Conservation (phyloP, 1,140 invertebrate genomes). For the Tetranychus cinnabarinus region DNA sequence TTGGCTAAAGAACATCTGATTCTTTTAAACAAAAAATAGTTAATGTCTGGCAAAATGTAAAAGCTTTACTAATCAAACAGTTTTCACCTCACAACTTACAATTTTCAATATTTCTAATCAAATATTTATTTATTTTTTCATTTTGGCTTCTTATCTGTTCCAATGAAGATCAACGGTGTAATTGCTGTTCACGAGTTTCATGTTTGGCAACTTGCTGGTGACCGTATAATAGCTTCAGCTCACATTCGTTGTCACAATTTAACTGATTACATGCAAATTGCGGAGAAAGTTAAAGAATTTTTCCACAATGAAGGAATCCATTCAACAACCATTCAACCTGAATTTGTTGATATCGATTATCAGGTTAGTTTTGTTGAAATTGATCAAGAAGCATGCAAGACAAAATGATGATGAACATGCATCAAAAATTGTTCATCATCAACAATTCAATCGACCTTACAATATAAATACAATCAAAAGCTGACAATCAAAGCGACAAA, state of each 20-base stretch:
- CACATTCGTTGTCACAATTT: constrained; percentile 28
- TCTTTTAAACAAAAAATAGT: too few species aligned
- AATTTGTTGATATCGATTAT: constrained; percentile 20
- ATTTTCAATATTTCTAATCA: too few species aligned
- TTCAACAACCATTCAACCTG: constrained; percentile 33
- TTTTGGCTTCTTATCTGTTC: too few species aligned
- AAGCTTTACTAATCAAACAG: too few species aligned
- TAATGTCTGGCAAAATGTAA: too few species aligned
- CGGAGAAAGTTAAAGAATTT: constrained; percentile 65
- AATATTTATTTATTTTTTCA: too few species aligned
- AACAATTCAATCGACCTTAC: not conserved
- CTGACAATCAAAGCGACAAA: not conserved
- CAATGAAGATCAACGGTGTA: constrained; percentile 26
- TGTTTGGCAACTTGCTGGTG: constrained; percentile 31
- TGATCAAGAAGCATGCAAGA: not conserved
- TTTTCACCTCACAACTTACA: too few species aligned
- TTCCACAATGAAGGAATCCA: constrained; percentile 33
- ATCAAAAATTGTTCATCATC: not conserved
- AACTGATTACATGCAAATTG: constrained; percentile 27
- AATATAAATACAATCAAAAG: not conserved
- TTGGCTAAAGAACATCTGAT: too few species aligned
- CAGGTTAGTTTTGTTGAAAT: constrained; percentile 1
- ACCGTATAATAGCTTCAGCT: constrained; percentile 30
- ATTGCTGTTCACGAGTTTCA: constrained; percentile 32
- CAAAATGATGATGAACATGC: not conserved